Evolutionary conservation across 2,888 invertebrate genomes (phyloP).

Genomic region (Conomelus anceps): DNA sequence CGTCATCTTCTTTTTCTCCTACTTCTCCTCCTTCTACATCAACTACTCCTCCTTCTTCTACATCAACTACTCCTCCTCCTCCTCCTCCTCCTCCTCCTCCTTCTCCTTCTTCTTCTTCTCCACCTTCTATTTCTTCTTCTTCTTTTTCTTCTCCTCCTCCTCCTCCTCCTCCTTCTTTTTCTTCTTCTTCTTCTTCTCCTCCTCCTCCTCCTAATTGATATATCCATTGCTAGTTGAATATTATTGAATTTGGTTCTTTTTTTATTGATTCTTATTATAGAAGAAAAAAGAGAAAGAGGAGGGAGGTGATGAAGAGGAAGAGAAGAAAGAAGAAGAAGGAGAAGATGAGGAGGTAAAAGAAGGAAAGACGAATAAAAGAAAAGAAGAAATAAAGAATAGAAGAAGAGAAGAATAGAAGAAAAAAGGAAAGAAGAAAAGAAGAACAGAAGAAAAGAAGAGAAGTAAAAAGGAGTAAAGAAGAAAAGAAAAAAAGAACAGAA

Average conservation of each 20-base stretch:
- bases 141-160: neutral
- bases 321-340: neutral
- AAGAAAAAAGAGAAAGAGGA: neutral
- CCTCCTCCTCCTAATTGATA: no score
- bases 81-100: neutral
- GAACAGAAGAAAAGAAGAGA: neutral
- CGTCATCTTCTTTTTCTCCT: neutral
- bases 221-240: no score
- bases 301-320: neutral
- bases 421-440: neutral
- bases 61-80: neutral
- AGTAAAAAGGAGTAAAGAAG: neutral
- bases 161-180: neutral
- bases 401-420: neutral
- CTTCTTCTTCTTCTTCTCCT: no score
- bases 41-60: neutral
- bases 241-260: no score
- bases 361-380: neutral
- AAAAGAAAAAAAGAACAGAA: neutral
- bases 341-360: neutral
- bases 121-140: neutral
- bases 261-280: no score
- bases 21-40: neutral
- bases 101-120: neutral
- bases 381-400: neutral